phyloP scores from a whole-genome alignment of 1,140 invertebrate genomes.

The Drosophila pandora region DNA sequence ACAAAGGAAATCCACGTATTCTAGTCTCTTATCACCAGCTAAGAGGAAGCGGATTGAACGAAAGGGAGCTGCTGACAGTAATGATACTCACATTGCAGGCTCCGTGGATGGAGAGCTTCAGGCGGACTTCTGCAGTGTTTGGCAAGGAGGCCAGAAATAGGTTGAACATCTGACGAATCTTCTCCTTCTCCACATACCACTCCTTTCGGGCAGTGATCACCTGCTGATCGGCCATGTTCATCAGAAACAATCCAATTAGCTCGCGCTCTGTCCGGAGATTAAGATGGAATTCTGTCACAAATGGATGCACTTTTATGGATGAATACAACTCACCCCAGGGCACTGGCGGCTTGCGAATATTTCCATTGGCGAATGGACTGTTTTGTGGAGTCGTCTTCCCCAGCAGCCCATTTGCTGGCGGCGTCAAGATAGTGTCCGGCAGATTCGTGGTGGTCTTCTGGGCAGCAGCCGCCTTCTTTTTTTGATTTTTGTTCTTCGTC shows the following conservation, averaged over 20 bases:
- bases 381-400: background rate
- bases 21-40: background rate
- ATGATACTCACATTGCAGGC: conserved; percentile 53
- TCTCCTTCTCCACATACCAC: conserved; percentile 62
- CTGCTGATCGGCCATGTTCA: conserved; percentile 55
- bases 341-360: conserved; percentile 17
- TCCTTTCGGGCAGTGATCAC: conserved; percentile 44
- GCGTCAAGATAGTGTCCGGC: conserved; percentile 34
- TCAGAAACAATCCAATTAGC: conserved; percentile 63
- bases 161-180: conserved; percentile 43
- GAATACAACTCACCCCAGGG: conserved; percentile 55
- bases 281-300: background rate
- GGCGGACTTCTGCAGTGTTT: conserved; percentile 33
- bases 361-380: conserved; percentile 27
- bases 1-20: background rate
- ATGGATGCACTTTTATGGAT: background rate
- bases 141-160: conserved; percentile 11
- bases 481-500: conserved; percentile 65
- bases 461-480: conserved; percentile 38
- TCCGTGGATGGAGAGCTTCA: conserved; percentile 38
- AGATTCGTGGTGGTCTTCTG: conserved; percentile 19
- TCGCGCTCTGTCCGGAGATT: conserved; percentile 55
- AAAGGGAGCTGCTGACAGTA: background rate
- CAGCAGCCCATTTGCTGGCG: conserved; percentile 22
- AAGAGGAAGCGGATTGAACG: background rate